A percentile compares a stretch with the other conserved stretches of the same genome.
phyloP scores from a whole-genome alignment of 2,113 vertebrate genomes.

The Leptosomus discolor region DNA sequence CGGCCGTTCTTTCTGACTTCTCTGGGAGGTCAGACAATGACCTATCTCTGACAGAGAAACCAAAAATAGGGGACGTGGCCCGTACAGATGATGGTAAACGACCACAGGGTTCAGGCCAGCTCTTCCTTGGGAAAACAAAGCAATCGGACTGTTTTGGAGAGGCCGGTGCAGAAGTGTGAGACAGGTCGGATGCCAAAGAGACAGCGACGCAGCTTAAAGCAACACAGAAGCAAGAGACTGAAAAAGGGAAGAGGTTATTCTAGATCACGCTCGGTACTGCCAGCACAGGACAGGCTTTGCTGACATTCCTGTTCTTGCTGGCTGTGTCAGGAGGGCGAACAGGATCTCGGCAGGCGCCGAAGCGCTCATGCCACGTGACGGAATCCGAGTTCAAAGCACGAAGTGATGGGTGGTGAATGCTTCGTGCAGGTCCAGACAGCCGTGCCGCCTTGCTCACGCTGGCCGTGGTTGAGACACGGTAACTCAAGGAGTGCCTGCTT shows the following conservation, averaged over 20 bases:
- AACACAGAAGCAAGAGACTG: neutral
- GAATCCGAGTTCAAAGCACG: neutral
- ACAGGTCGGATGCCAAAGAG: neutral
- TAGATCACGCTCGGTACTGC: neutral
- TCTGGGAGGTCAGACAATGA: neutral
- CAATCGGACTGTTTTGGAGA: neutral
- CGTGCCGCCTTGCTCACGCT: rapidly evolving
- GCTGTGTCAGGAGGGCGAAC: neutral
- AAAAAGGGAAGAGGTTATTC: neutral
- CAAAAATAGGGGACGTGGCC: rapidly evolving
- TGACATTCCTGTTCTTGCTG: neutral
- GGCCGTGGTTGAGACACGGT: rapidly evolving
- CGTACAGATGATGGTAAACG: rapidly evolving
- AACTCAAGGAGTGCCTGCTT: neutral
- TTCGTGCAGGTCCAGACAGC: rapidly evolving
- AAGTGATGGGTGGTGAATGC: rapidly evolving
- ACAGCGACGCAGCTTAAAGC: neutral
- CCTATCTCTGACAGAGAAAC: neutral
- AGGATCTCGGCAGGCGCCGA: rapidly evolving
- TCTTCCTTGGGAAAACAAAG: neutral
- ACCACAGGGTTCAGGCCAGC: neutral
- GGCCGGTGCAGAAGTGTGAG: neutral
- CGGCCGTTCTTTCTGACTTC: neutral
- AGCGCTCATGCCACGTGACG: rapidly evolving
- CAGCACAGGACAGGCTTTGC: neutral